Percentiles rank a stretch among this genome's conserved stretches.
Conservation (phyloP, 2,888 invertebrate genomes). For the Xanthia togata region DNA sequence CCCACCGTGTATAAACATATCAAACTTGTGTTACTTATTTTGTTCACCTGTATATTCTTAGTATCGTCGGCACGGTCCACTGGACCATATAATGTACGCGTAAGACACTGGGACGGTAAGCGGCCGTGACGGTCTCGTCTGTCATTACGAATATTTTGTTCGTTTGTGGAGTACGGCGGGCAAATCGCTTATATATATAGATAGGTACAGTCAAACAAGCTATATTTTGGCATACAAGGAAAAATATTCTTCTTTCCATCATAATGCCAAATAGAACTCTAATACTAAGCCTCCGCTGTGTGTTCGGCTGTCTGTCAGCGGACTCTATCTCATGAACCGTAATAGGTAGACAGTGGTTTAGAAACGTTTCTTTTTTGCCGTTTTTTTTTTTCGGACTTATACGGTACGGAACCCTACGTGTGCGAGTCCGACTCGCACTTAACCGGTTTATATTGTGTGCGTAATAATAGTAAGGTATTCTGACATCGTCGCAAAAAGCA, state of each 20-base stretch:
- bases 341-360: too few relatives aligned
- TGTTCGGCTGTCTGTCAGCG: too few relatives aligned
- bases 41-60: constrained; percentile 43
- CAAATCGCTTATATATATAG: background rate
- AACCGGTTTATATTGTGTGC: too few relatives aligned
- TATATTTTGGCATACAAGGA: background rate
- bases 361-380: too few relatives aligned
- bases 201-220: background rate
- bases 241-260: background rate
- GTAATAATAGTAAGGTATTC: too few relatives aligned
- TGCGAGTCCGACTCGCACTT: too few relatives aligned
- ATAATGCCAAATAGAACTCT: too few relatives aligned
- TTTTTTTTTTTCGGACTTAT: too few relatives aligned
- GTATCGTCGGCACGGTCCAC: constrained; percentile 35
- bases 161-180: background rate
- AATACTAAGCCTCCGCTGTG: too few relatives aligned
- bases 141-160: constrained; percentile 39
- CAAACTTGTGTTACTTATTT: constrained; percentile 21
- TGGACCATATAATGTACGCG: constrained; percentile 52
- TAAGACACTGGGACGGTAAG: constrained; percentile 42
- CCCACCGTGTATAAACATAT: background rate
- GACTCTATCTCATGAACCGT: too few relatives aligned
- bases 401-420: too few relatives aligned
- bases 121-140: constrained; percentile 49
- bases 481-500: too few relatives aligned